Evolutionary conservation across 92 coral and sea anemone species (phyloP).

Genomic region (Phenganax stokvisi): DNA sequence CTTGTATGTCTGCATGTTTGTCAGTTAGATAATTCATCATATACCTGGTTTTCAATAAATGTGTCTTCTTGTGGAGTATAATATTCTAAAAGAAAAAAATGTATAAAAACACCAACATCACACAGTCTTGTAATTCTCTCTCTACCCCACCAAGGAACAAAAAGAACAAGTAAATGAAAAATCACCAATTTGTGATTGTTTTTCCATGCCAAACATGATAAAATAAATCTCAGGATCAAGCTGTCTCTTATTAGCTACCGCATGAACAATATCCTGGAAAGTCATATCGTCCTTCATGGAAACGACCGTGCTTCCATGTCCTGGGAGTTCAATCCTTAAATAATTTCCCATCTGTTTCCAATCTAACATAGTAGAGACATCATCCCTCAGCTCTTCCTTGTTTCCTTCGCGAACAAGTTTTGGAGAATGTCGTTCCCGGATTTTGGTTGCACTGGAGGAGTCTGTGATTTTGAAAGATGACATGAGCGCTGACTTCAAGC

Average conservation of each 20-base stretch:
- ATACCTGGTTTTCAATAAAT: conserved; percentile 75
- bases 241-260: conserved; percentile 81
- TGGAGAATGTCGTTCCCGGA: conserved; percentile 81
- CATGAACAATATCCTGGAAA: conserved; percentile 61
- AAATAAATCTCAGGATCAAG: conserved; percentile 65
- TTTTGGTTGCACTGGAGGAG: conserved; percentile 73
- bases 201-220: conserved; percentile 74
- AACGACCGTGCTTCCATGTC: conserved; percentile 83
- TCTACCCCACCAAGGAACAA: too few species aligned
- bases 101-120: background rate
- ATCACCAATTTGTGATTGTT: conserved; percentile 60
- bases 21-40: background rate
- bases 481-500: conserved; percentile 77
- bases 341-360: conserved; percentile 92
- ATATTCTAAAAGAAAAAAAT: conserved; percentile 54
- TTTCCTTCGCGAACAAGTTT: conserved; percentile 48
- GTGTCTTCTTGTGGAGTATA: conserved; percentile 70
- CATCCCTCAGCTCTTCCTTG: conserved; percentile 40
- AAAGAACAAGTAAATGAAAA: background rate
- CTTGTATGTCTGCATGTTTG: too few species aligned
- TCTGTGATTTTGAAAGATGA: conserved; percentile 82
- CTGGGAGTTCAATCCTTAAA: conserved; percentile 70
- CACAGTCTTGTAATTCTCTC: background rate
- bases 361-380: conserved; percentile 67
- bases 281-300: conserved; percentile 78